Base-by-base conservation (phyloP, 2,113 vertebrate genomes). In the Actenoides hombroni region DNA sequence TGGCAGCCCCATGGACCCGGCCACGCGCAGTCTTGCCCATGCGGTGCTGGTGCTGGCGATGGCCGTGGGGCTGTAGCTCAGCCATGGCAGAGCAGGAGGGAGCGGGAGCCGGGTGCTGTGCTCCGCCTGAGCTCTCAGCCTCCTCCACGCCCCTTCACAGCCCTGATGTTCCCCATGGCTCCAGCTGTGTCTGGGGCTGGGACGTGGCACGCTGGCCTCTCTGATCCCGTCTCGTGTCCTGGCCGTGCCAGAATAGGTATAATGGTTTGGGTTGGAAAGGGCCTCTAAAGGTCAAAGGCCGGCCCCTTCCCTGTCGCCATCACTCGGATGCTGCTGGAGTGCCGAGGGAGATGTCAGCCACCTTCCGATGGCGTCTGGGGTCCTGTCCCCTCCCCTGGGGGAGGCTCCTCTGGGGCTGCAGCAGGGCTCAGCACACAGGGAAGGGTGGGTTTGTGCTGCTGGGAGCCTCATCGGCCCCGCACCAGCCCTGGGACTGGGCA, bases 271-370 rank as follows among this genome's bases (percentile, higher is more conserved):
- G 51, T 53, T 53, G 51, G 51, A 53, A 53, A 26, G 51, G 13
- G 53, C 53, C 28, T 54, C 23, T 28, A 54, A 29, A 54, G 53
- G 53, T 54, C 53, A 54, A 28, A 29, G 44, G 18, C 24, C 39
- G 17, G 31, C n/a, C 39, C 61, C 61, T 64, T 40, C 61, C 61
- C 31, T 25, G 28, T 16, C 53, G 16, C 39, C 3, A 4, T 31
- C 7, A 2, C 37, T 10, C 0, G 3, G 44, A 26, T 1, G 4
- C 25, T 5, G 44, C 33, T 3, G 11, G 79, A 14, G 11, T 18
- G 13, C 1, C 6, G 24, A 61, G 20, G 13, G 54, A 35, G 26
- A 14, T 0, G 0, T 6, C 0, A 2, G 11, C 35, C 2, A 1
- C 35, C 15, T 82, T 35, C 37, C 1, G 3, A 23, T 0, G 18